A percentile compares a stretch with the other conserved stretches of the same genome.
Conservation (phyloP, 2,113 vertebrate genomes). For the Carettochelys insculpta region DNA sequence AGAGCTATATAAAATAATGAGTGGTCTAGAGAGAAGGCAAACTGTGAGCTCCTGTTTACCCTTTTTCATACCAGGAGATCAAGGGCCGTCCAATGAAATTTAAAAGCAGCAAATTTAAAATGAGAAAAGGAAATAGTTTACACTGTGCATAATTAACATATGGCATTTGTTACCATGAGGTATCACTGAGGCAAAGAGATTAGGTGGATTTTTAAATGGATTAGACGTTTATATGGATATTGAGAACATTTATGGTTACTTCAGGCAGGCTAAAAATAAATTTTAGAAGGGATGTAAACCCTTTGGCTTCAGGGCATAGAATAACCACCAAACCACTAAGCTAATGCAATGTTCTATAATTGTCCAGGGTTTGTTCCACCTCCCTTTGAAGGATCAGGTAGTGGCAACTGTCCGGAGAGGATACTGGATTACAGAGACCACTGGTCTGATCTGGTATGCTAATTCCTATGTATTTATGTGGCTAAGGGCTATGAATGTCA, state of each 20-base stretch:
- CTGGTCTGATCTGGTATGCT: background rate
- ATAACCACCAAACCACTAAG: constrained; percentile 48
- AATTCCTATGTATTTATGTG: background rate
- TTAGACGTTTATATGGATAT: constrained; percentile 61
- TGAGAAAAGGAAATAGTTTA: constrained; percentile 53
- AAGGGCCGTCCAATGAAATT: background rate
- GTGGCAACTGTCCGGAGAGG: constrained; percentile 26
- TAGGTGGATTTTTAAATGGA: constrained; percentile 66
- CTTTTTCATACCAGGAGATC: background rate
- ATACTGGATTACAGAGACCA: constrained; percentile 8
- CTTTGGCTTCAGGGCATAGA: constrained; percentile 48
- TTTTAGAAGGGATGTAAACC: constrained; percentile 62
- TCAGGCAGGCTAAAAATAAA: constrained; percentile 66
- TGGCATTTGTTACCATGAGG: constrained; percentile 52
- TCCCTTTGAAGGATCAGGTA: constrained; percentile 41
- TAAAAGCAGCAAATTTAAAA: constrained; percentile 47
- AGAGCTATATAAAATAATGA: constrained; percentile 10
- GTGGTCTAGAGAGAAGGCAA: background rate
- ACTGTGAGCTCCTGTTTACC: constrained; percentile 10
- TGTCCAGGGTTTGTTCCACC: constrained; percentile 47
- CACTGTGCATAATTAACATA: constrained; percentile 56
- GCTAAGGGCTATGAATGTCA: background rate
- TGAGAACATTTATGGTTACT: constrained; percentile 53
- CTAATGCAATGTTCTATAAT: constrained; percentile 53
- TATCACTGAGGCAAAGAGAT: constrained; percentile 57